phyloP scores from a whole-genome alignment of 2,113 vertebrate species.

The Vulpes lagopus region DNA sequence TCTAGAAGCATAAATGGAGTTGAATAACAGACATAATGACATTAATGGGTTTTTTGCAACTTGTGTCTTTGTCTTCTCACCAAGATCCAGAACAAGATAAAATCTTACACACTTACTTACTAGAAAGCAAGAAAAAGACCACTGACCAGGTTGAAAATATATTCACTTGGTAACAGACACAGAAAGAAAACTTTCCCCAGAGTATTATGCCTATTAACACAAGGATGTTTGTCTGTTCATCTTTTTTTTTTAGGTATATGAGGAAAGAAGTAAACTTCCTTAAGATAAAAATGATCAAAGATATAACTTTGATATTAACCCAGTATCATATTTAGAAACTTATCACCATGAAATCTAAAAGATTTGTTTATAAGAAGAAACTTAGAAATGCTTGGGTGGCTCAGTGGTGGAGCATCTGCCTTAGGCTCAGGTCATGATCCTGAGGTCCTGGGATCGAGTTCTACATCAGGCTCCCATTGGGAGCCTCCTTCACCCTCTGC shows the following conservation, averaged over 20 bases:
- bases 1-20: background rate
- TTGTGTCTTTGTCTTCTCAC: background rate
- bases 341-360: background rate
- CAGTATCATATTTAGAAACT: background rate
- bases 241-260: background rate
- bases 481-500: too few species aligned
- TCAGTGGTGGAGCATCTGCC: too few species aligned
- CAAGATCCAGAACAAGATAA: background rate
- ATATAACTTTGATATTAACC: background rate
- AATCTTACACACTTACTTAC: background rate
- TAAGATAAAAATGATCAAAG: background rate
- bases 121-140: background rate
- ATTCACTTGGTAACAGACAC: background rate
- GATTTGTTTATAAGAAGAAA: too few species aligned
- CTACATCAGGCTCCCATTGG: too few species aligned
- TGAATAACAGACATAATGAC: background rate
- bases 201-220: background rate
- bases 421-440: too few species aligned
- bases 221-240: background rate
- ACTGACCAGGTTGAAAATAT: too few species aligned
- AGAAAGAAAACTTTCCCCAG: background rate
- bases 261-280: background rate
- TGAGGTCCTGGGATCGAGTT: too few species aligned
- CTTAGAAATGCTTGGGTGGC: background rate
- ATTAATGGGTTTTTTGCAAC: background rate